phyloP scores from a whole-genome alignment of 2,888 invertebrate species.

The Dusona sp. region DNA sequence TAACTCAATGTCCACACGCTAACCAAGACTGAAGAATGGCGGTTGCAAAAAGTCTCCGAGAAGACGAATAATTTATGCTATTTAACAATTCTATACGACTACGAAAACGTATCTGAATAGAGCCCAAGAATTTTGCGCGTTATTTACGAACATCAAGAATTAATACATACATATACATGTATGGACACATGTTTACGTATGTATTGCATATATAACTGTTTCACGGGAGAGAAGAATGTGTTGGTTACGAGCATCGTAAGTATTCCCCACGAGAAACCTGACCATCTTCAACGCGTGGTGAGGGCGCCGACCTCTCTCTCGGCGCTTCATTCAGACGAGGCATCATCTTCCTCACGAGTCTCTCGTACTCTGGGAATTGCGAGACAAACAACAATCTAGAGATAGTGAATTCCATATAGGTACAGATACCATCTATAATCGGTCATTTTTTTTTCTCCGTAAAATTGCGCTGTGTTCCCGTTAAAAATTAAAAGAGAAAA shows the following conservation, averaged over 20 bases:
- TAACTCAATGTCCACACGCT: slow-evolving; percentile 39
- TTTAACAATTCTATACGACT: neutral
- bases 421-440: slow-evolving; percentile 32
- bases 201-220: neutral
- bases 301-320: slow-evolving; percentile 57
- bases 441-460: slow-evolving; percentile 12
- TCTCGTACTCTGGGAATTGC: slow-evolving; percentile 13
- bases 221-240: neutral
- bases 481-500: slow-evolving; percentile 8
- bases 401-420: slow-evolving; percentile 50
- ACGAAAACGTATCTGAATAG: slow-evolving; percentile 13
- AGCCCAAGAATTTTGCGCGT: slow-evolving; percentile 6
- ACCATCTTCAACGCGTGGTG: slow-evolving; percentile 62
- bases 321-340: slow-evolving; percentile 57
- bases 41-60: slow-evolving; percentile 34
- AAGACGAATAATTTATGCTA: slow-evolving; percentile 1
- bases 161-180: neutral
- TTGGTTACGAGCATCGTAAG: slow-evolving; percentile 38
- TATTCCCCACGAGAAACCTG: slow-evolving; percentile 59
- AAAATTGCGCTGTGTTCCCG: slow-evolving; percentile 16
- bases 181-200: neutral
- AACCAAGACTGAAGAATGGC: slow-evolving; percentile 37
- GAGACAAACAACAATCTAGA: slow-evolving; percentile 52
- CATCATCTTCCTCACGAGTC: slow-evolving; percentile 32
- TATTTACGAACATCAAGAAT: neutral